Evolutionary conservation across 2,888 invertebrate genomes (phyloP).

Genomic region (Dryobota labecula): DNA sequence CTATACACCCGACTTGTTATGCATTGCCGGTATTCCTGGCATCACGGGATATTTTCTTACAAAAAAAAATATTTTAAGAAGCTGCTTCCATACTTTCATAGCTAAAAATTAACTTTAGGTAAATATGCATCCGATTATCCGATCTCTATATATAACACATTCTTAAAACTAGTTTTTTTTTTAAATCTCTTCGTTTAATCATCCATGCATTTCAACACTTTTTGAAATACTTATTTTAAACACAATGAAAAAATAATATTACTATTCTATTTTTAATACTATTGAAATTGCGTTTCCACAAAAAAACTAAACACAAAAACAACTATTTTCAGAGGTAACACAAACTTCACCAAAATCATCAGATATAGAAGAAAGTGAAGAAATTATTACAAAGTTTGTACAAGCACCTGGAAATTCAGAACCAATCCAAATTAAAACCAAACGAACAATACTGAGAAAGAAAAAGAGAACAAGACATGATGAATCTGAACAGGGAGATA

Average conservation of each 20-base stretch:
- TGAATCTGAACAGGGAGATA: conserved; percentile 79
- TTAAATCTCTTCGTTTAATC: too few species aligned
- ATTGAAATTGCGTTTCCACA: background rate
- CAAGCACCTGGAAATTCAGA: conserved; percentile 87
- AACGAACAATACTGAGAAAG: conserved; percentile 89
- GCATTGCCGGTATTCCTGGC: too few species aligned
- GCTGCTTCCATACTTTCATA: too few species aligned
- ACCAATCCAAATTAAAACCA: conserved; percentile 90
- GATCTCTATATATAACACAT: background rate
- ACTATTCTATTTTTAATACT: too few species aligned
- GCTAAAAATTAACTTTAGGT: too few species aligned
- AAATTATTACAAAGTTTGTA: conserved; percentile 91
- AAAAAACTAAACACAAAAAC: conserved; percentile 14
- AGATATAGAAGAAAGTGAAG: conserved; percentile 90
- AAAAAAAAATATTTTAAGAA: too few species aligned
- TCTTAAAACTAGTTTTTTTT: background rate
- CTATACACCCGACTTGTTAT: too few species aligned
- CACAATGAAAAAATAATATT: too few species aligned
- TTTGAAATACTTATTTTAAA: background rate
- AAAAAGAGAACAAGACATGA: conserved; percentile 73
- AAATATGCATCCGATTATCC: too few species aligned
- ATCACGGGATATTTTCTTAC: too few species aligned
- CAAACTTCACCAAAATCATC: conserved; percentile 80
- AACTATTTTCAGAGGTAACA: conserved; percentile 76
- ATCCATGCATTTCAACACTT: background rate